Percentiles rank a stretch among this genome's conserved stretches.
Conservation (phyloP, 2,797 vertebrate species). For the Margarornis squamiger region DNA sequence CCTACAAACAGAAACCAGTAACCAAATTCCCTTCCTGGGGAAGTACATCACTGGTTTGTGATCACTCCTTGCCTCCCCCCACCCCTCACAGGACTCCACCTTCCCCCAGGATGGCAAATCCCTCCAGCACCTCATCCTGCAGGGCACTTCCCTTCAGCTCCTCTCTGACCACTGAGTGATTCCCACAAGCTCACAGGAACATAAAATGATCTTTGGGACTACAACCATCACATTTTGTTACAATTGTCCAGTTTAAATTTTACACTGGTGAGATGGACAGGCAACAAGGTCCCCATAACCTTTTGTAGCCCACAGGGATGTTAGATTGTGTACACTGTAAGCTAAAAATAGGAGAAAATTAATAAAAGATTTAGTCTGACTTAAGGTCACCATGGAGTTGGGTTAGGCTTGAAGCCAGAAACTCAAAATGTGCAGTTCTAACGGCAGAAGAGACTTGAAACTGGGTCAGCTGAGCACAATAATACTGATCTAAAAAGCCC, state of each 20-base stretch:
- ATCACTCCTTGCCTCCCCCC: neutral
- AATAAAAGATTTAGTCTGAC: neutral
- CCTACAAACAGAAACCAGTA: neutral
- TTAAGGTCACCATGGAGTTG: neutral
- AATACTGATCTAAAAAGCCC: neutral
- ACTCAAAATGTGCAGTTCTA: neutral
- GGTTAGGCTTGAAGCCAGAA: neutral
- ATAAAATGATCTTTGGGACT: neutral
- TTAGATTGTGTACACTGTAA: neutral
- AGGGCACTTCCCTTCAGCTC: neutral
- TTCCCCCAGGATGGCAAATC: neutral
- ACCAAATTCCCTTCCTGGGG: neutral
- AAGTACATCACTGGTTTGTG: neutral
- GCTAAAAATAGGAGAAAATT: neutral
- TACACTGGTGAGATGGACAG: neutral
- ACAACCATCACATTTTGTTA: neutral
- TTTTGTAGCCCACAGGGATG: neutral
- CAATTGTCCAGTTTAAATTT: neutral
- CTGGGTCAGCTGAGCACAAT: neutral
- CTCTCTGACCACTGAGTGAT: neutral
- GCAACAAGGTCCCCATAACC: neutral
- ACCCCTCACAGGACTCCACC: neutral
- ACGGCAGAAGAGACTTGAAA: neutral
- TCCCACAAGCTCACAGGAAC: neutral
- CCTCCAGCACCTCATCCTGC: fast-evolving